phyloP scores from a whole-genome alignment of 2,797 vertebrate species.

The Protosalanx chinensis region DNA sequence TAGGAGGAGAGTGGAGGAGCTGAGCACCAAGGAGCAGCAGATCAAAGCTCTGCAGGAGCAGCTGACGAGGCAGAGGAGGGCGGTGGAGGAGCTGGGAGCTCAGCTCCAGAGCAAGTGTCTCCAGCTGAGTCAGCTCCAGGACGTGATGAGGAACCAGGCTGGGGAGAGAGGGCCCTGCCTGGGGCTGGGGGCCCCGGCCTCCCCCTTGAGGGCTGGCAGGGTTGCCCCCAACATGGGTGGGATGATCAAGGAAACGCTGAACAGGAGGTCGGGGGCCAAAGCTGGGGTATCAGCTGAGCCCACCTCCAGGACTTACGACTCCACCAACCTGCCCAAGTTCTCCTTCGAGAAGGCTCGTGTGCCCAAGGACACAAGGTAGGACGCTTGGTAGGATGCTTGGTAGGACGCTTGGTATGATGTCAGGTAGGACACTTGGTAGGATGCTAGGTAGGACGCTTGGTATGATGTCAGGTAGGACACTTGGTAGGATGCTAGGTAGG shows the following conservation, averaged over 20 bases:
- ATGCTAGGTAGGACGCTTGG: no score
- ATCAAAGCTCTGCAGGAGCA: slow-evolving; percentile 80
- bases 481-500: no score
- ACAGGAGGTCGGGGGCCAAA: slow-evolving; percentile 85
- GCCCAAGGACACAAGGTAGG: slow-evolving; percentile 89
- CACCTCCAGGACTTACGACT: slow-evolving; percentile 79
- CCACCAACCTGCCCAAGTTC: slow-evolving; percentile 76
- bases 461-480: no score
- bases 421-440: no score
- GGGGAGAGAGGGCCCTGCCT: background rate
- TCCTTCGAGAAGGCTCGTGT: slow-evolving; percentile 87
- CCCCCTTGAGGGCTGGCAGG: slow-evolving; percentile 62
- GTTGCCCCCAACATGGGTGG: slow-evolving; percentile 67
- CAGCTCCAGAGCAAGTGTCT: slow-evolving; percentile 83
- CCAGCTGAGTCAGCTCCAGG: slow-evolving; percentile 84
- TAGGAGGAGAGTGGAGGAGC: slow-evolving; percentile 79
- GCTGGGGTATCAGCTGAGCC: slow-evolving; percentile 92
- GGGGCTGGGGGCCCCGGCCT: slow-evolving; percentile 40
- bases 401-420: no score
- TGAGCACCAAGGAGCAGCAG: slow-evolving; percentile 71
- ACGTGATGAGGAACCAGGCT: slow-evolving; percentile 68
- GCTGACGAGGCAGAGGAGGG: slow-evolving; percentile 72
- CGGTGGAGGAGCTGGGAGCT: slow-evolving; percentile 80
- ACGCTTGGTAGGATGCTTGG: no score
- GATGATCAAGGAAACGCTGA: slow-evolving; percentile 67